Percentiles rank a stretch among this genome's conserved stretches.
These are phyloP conservation scores for Palythoa heliodiscus DNA, from an alignment of 92 coral and sea anemone genomes.

Conservation along the genomic window DNA sequence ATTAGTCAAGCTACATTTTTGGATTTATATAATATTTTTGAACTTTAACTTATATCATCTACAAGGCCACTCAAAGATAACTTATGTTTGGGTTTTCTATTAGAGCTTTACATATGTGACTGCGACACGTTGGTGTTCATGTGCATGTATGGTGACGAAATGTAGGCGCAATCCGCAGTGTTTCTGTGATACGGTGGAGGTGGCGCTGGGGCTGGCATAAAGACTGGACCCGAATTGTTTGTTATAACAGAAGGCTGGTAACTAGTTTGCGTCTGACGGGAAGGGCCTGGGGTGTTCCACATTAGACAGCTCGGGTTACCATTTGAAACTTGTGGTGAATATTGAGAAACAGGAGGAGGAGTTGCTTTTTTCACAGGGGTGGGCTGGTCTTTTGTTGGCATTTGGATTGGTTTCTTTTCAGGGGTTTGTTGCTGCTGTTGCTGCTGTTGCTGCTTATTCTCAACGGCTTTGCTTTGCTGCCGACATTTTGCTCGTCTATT, in stretches of 20 bases:
- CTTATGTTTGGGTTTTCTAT: not conserved
- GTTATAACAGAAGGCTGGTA: slow-evolving; percentile 76
- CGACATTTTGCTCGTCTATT: slow-evolving; percentile 98
- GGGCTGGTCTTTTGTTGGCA: slow-evolving; percentile 35
- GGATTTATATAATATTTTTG: slow-evolving; percentile 18
- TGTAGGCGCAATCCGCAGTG: slow-evolving; percentile 85
- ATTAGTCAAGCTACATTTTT: slow-evolving; percentile 4
- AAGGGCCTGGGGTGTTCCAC: slow-evolving; percentile 60
- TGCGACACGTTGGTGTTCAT: slow-evolving; percentile 45
- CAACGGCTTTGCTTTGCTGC: slow-evolving; percentile 85
- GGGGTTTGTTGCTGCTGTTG: slow-evolving; percentile 54
- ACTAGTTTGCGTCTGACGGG: slow-evolving; percentile 64
- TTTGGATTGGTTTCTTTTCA: slow-evolving; percentile 77
- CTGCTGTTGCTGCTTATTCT: slow-evolving; percentile 67
- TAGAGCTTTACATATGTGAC: slow-evolving; percentile 9
- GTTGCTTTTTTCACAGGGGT: slow-evolving; percentile 19
- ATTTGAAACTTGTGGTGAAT: slow-evolving; percentile 18
- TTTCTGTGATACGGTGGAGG: slow-evolving; percentile 71
- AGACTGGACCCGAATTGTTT: slow-evolving; percentile 89
- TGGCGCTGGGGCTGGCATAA: slow-evolving; percentile 88
- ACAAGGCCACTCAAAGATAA: slow-evolving; percentile 18
- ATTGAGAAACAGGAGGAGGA: slow-evolving; percentile 12
- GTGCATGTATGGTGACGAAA: slow-evolving; percentile 84
- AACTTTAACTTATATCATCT: slow-evolving; percentile 24
- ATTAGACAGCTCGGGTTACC: slow-evolving; percentile 69